A percentile compares a stretch with the other conserved stretches of the same genome.
Conservation (phyloP, 2,113 vertebrate species). For the Saguinus imperator region DNA sequence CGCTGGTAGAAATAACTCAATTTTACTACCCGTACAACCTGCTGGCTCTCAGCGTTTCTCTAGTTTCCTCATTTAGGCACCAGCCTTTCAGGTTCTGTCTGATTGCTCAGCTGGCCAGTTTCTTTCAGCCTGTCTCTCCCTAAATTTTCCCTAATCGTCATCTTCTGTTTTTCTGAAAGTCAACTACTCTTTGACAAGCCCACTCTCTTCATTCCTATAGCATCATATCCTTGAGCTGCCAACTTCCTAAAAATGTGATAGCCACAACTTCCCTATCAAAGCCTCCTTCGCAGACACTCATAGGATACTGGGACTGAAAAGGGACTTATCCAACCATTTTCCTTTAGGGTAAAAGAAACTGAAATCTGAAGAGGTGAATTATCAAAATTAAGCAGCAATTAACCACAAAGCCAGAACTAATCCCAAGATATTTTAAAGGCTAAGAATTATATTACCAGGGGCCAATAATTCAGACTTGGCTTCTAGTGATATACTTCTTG, state of each 20-base stretch:
- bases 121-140: not conserved
- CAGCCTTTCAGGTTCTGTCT: not conserved
- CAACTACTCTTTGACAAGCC: not conserved
- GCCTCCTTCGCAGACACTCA: not conserved
- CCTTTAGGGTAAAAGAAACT: not conserved
- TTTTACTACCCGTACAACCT: not conserved
- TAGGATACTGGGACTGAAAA: not conserved
- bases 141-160: not conserved
- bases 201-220: not conserved
- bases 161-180: constrained; percentile 8
- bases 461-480: not conserved
- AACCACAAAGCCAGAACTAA: not conserved
- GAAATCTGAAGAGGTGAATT: not conserved
- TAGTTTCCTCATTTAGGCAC: not conserved
- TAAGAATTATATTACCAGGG: not conserved
- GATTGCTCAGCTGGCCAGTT: not conserved
- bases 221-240: not conserved
- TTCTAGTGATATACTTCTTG: not conserved
- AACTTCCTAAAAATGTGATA: not conserved
- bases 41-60: not conserved
- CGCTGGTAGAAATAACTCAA: not conserved
- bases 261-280: not conserved
- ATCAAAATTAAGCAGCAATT: not conserved
- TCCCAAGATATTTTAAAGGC: not conserved
- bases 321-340: not conserved